Base-by-base conservation (phyloP, 2,888 invertebrate genomes). In the Alitta virens region DNA sequence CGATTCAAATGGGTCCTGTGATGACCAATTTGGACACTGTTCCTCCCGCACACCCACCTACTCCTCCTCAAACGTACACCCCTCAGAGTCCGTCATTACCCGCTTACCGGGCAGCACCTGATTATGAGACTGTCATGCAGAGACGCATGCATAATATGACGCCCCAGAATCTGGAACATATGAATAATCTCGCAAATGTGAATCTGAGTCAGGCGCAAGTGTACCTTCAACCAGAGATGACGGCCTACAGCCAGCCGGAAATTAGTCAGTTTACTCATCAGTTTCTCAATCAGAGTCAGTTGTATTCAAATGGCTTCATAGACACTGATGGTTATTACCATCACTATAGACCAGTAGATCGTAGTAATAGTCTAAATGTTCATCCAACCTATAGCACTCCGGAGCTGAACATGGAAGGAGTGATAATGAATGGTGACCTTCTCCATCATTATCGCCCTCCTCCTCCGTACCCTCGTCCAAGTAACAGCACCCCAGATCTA, bases 401-500 rank as follows among this genome's bases (percentile, higher is more conserved):
- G 5, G 82, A 83, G 60, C 69, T 83, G 1, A 74, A 74, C 40
- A 58, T 72, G 12, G 73, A 74, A 38, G 68, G 68, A 59, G 49
- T 55, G 53, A 56, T 66, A 23, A 55, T 54, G 27, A 63, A 61
- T 42, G 70, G 72, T 42, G 67, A 87, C 55, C 76, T 87, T 74
- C 82, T 89, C 23, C 88, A 89, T 75, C 85, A 90, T 5, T 89
- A 88, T 77, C 91, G 92, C 78, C 79, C 78, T 2, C 91, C 92
- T 0, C 92, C 93, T 0, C 92, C 92, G 0, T 92, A 92, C 82
- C 90, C 91, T 0, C 69, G 78, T 12, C 77, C 76, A 2, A 91
- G 90, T 21, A 91, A 91, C 9, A 91, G 90, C 72, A 92, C 92
- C 0, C 92, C 92, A 0, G 92, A 92, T 79, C 80, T 93, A 61